Conservation (phyloP, 2,797 vertebrate species). For the Merluccius polli region DNA sequence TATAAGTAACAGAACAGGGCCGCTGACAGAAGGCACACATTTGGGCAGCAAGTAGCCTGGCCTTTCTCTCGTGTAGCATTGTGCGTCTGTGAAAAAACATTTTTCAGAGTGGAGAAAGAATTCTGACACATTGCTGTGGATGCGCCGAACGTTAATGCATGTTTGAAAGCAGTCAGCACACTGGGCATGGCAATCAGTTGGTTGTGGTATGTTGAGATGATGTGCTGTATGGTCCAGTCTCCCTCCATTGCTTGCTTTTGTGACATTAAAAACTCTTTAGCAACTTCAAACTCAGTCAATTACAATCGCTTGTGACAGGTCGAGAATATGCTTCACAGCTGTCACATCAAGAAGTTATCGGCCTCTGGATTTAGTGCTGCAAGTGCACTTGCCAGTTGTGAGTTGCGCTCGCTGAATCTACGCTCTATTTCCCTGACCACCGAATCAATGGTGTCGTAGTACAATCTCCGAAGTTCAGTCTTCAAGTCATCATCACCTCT, state of each 20-base stretch:
- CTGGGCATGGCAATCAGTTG: too few relatives aligned
- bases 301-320: not conserved
- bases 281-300: conserved; percentile 1
- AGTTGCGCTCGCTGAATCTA: conserved; percentile 1
- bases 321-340: not conserved
- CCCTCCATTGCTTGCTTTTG: conserved; percentile 1
- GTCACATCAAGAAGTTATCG: not conserved
- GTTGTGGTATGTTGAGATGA: not conserved
- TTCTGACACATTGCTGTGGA: too few relatives aligned
- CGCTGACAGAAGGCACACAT: too few relatives aligned
- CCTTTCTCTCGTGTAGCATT: too few relatives aligned
- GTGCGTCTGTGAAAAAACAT: too few relatives aligned
- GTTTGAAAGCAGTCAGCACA: too few relatives aligned
- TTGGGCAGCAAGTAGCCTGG: too few relatives aligned
- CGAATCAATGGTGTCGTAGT: not conserved
- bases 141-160: too few relatives aligned
- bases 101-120: too few relatives aligned
- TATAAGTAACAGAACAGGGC: too few relatives aligned
- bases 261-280: conserved; percentile 7
- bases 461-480: not conserved
- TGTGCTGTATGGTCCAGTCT: conserved; percentile 1
- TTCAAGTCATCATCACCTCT: not conserved
- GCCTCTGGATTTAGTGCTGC: not conserved
- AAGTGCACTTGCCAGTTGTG: not conserved
- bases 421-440: not conserved